A percentile compares a stretch with the other conserved stretches of the same genome.
Conservation (phyloP, 2,113 vertebrate species). For the cattle (Bos taurus) region ARS-UCD2.0 NC_037349.1:48181501-48182000, state of each 20-base stretch:
- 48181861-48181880: conserved; percentile 4
- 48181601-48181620: conserved; percentile 96
- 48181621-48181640: conserved; percentile 96
- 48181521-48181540: conserved; percentile 48
- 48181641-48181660: conserved; percentile 97
- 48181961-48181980: background rate
- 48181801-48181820: background rate
- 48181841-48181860: background rate
- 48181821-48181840: conserved; percentile 1
- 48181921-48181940: background rate
- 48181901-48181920: background rate
- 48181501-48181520: background rate
- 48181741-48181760: background rate
- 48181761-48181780: background rate
- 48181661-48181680: conserved; percentile 88
- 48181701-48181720: conserved; percentile 94
- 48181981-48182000: background rate
- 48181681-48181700: conserved; percentile 93
- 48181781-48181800: conserved; percentile 1
- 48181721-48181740: conserved; percentile 95
- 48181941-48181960: background rate
- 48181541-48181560: conserved; percentile 79
- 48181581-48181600: conserved; percentile 94
- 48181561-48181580: conserved; percentile 83
- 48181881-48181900: background rate